Evolutionary conservation across 2,888 invertebrate genomes (phyloP).

Genomic region (Drosophila neoperkinsi): DNA sequence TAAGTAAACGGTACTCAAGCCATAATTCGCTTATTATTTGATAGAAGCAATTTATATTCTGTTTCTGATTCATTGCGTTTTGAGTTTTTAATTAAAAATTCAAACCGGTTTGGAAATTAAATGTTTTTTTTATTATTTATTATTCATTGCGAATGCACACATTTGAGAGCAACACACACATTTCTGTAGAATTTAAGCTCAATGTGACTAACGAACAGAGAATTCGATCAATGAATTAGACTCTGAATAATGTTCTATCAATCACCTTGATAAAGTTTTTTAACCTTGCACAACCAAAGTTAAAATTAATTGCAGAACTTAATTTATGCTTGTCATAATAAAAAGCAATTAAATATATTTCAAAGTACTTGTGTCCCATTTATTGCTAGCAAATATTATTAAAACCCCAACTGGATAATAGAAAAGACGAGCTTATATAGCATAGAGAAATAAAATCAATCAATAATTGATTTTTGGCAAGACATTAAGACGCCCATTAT

Average conservation of each 20-base stretch:
- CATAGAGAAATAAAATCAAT: constrained; percentile 3
- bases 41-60: constrained; percentile 11
- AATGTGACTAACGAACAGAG: background rate
- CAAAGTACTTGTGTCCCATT: constrained; percentile 9
- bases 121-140: constrained; percentile 4
- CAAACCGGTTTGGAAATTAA: constrained; percentile 31
- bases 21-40: constrained; percentile 8
- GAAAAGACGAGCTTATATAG: background rate
- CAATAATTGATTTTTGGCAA: constrained; percentile 14
- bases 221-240: background rate
- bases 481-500: constrained; percentile 5
- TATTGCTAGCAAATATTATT: constrained; percentile 8
- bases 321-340: background rate
- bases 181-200: background rate
- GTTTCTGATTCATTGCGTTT: constrained; percentile 39
- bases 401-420: background rate
- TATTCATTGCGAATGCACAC: background rate
- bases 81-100: constrained; percentile 24
- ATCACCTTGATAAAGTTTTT: constrained; percentile 12
- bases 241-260: background rate
- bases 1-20: constrained; percentile 15
- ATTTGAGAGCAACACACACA: background rate
- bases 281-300: background rate
- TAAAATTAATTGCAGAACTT: background rate
- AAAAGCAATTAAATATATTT: background rate